These are phyloP conservation scores for Gasterosteus aculeatus DNA, from an alignment of 2,113 vertebrate species.

Conservation along the genomic window DNA sequence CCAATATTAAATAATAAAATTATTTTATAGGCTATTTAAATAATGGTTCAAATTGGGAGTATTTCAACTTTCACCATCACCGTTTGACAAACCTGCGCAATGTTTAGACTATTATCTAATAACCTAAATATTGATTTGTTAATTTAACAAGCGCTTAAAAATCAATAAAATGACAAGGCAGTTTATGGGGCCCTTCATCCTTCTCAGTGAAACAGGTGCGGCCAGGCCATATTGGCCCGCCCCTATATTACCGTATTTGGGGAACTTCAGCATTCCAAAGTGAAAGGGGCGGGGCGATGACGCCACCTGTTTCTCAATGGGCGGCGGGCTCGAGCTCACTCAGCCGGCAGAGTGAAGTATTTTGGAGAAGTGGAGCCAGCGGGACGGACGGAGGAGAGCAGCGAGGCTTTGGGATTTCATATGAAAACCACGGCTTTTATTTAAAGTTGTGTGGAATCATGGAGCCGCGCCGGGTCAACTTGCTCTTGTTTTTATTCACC, in stretches of 20 bases:
- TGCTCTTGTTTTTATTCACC: conserved; percentile 74
- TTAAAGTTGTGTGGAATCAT: conserved; percentile 60
- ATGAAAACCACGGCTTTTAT: conserved; percentile 4
- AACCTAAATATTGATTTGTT: not conserved
- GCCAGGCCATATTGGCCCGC: conserved; percentile 30
- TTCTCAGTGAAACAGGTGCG: conserved; percentile 68
- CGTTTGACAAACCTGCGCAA: not conserved
- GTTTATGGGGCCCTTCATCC: conserved; percentile 1
- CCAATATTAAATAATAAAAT: not conserved
- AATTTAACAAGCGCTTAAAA: not conserved
- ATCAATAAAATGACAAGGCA: not conserved
- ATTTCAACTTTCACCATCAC: not conserved
- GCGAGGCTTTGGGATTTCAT: not conserved
- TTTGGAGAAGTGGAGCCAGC: conserved; percentile 9
- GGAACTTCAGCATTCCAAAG: conserved; percentile 72
- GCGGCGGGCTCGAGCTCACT: conserved; percentile 40
- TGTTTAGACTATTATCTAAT: not conserved
- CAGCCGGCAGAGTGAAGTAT: conserved; percentile 39
- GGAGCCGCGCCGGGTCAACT: conserved; percentile 66
- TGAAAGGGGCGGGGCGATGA: conserved; percentile 56
- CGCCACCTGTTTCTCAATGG: conserved; percentile 81
- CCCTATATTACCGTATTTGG: conserved; percentile 61
- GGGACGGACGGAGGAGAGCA: conserved; percentile 25
- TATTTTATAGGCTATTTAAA: not conserved
- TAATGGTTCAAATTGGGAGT: not conserved